Evolutionary conservation across 1,140 invertebrate species (phyloP).

Genomic region (Coptotermes formosanus): DNA sequence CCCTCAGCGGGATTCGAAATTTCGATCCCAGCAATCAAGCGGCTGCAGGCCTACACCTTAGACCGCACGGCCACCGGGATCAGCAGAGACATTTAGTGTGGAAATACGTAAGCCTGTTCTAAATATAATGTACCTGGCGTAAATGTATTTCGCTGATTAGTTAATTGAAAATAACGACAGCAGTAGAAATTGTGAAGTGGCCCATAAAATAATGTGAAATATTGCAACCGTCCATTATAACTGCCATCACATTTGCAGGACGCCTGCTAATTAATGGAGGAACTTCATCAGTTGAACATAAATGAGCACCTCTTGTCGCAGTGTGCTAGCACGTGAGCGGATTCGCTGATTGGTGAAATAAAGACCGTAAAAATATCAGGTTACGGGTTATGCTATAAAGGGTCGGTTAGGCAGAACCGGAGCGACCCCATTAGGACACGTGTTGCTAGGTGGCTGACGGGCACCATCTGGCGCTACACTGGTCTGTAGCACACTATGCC

Average conservation of each 20-base stretch:
- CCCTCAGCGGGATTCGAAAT: no score
- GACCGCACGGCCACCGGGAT: no score
- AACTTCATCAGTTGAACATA: neutral
- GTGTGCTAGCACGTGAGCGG: neutral
- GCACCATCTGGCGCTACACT: neutral
- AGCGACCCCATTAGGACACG: neutral
- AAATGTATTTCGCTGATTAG: neutral
- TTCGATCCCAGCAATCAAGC: no score
- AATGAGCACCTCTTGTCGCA: neutral
- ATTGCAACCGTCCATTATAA: neutral
- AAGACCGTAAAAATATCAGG: constrained; percentile 2
- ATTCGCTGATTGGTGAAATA: neutral
- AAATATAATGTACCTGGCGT: no score
- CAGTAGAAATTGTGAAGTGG: neutral
- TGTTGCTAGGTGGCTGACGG: neutral
- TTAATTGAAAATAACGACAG: neutral
- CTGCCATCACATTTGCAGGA: neutral
- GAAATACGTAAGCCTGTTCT: no score
- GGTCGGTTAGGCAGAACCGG: neutral
- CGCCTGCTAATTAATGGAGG: neutral
- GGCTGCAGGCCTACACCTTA: no score
- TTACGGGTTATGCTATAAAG: neutral
- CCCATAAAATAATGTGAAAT: neutral
- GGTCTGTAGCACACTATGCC: no score
- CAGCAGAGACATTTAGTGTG: no score